A percentile compares a stretch with the other conserved stretches of the same genome.
Evolutionary conservation across 2,797 vertebrate genomes (phyloP).

Genomic region (Novumbra hubbsi): DNA sequence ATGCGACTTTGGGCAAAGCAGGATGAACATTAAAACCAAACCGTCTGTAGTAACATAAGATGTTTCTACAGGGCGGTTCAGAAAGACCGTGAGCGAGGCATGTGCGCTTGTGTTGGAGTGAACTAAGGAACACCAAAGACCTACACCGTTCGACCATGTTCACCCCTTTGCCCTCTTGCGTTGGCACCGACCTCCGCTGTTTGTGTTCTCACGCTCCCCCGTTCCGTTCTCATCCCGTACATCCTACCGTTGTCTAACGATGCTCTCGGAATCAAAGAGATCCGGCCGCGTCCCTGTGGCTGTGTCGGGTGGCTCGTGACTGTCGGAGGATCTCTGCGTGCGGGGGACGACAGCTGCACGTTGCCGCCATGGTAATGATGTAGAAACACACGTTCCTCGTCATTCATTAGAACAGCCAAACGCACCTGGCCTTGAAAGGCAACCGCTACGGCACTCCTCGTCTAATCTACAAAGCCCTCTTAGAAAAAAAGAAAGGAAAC

Average conservation of each 20-base stretch:
- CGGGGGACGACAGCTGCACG: background rate
- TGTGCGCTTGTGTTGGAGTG: constrained; percentile 31
- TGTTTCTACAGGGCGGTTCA: no score
- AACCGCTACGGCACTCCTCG: background rate
- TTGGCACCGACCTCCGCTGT: constrained; percentile 55
- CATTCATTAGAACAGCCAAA: constrained; percentile 11
- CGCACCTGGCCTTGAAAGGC: constrained; percentile 10
- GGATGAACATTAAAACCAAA: constrained; percentile 56
- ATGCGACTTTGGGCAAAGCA: constrained; percentile 60
- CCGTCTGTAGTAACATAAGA: constrained; percentile 22
- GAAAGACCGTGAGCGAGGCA: constrained; percentile 19
- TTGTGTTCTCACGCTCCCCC: constrained; percentile 51
- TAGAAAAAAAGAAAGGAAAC: background rate
- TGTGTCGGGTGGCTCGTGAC: constrained; percentile 13
- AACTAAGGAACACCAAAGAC: constrained; percentile 42
- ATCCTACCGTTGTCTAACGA: constrained; percentile 40
- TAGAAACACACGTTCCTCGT: constrained; percentile 15
- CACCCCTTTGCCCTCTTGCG: constrained; percentile 29
- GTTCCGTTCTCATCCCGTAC: constrained; percentile 55
- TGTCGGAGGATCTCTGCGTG: constrained; percentile 1
- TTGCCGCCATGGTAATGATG: constrained; percentile 5
- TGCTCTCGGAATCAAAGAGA: constrained; percentile 53
- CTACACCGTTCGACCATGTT: constrained; percentile 49
- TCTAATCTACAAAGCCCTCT: background rate
- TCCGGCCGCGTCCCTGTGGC: constrained; percentile 29